phyloP scores from a whole-genome alignment of 2,113 vertebrate genomes.

The Probosciger aterrimus region DNA sequence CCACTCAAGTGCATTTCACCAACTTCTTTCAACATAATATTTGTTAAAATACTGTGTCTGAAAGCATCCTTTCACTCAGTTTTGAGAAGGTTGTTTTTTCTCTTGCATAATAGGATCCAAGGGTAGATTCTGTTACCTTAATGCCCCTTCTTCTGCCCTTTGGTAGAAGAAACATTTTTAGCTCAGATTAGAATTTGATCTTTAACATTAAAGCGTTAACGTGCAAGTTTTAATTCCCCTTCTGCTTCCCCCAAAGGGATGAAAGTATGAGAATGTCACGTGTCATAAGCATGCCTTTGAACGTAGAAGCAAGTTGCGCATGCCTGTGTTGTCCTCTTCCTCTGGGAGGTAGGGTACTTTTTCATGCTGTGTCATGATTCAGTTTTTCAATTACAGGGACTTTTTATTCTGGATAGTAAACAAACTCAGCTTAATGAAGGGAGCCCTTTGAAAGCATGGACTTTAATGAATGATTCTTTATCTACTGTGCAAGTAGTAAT shows the following conservation, averaged over 20 bases:
- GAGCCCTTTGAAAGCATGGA: not conserved
- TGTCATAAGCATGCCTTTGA: not conserved
- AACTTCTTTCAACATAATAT: constrained; percentile 2
- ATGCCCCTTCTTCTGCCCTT: not conserved
- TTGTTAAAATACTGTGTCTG: constrained; percentile 6
- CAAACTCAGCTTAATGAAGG: not conserved
- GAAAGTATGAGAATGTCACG: not conserved
- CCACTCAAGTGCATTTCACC: constrained; percentile 5
- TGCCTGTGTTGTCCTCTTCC: not conserved
- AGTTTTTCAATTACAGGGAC: not conserved
- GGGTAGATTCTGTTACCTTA: not conserved
- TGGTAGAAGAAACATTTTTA: not conserved
- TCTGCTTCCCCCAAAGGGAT: not conserved
- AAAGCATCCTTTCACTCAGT: not conserved
- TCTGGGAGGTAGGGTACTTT: not conserved
- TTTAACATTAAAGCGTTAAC: not conserved
- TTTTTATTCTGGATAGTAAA: not conserved
- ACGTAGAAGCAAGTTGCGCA: not conserved
- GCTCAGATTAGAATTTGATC: not conserved
- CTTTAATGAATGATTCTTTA: not conserved
- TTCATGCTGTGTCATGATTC: not conserved
- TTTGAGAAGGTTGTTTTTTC: not conserved
- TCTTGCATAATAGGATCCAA: not conserved
- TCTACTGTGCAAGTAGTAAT: not conserved
- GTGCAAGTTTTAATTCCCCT: not conserved